Evolutionary conservation across 2,797 vertebrate genomes (phyloP).

Genomic region (Anguilla megastoma): DNA sequence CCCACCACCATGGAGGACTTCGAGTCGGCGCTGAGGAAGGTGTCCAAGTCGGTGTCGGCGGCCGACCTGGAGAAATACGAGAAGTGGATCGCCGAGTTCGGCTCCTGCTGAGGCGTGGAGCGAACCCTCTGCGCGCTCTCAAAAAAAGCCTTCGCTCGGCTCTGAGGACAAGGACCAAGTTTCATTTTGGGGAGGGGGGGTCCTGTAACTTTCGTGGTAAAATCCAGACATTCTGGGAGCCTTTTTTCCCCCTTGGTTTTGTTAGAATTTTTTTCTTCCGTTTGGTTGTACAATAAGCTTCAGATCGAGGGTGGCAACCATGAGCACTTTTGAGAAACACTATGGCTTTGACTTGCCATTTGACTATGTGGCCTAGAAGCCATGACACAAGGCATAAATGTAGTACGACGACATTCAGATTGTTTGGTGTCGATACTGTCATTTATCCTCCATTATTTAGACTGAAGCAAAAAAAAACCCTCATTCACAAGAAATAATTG

Average conservation of each 20-base stretch:
- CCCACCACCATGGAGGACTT: slow-evolving; percentile 99
- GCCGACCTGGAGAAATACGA: slow-evolving; percentile 94
- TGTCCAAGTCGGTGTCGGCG: slow-evolving; percentile 95
- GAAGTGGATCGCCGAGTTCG: slow-evolving; percentile 97
- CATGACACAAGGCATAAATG: not conserved
- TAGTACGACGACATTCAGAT: not conserved
- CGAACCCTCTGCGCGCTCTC: not conserved
- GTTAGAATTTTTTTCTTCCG: not conserved
- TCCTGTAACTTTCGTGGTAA: not conserved
- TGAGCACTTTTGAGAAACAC: slow-evolving; percentile 26
- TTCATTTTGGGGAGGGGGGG: not conserved
- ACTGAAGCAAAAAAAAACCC: not conserved
- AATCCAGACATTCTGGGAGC: not conserved
- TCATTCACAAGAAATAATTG: not conserved
- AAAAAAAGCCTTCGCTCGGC: not conserved
- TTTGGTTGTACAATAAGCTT: not conserved
- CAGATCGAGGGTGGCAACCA: slow-evolving; percentile 1
- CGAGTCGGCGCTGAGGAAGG: slow-evolving; percentile 89
- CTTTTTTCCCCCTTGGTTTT: not conserved
- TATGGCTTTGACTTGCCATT: slow-evolving; percentile 23
- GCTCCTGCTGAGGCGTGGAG: slow-evolving; percentile 80
- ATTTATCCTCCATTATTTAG: not conserved
- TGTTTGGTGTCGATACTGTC: not conserved
- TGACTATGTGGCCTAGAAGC: not conserved
- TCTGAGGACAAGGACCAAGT: not conserved